Base-by-base conservation (phyloP, 2,113 vertebrate genomes). In the Nesoenas mayeri region DNA sequence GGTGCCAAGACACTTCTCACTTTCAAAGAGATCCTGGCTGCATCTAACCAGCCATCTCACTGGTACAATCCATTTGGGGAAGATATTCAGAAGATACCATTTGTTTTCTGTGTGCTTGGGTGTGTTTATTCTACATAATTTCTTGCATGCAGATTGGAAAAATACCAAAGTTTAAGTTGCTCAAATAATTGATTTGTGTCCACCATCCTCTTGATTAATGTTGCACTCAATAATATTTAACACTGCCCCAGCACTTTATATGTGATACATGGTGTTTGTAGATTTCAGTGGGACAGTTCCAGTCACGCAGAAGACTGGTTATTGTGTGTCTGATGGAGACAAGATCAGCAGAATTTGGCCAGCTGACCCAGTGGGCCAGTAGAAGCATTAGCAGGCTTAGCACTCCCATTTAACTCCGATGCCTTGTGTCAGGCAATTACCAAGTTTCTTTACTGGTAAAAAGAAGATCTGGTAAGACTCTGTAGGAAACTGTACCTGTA, bases 401-500 rank as follows among this genome's bases (percentile, higher is more conserved):
- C 5, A 5, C 13, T 64, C 32, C 21, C 9, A 10, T 13, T 13
- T 34, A 11, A 19, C 61, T n/a, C 51, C 15, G 10, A 62, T 57
- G 40, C 40, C 40, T 50, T 50, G 4, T 0, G 1, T 26, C 17
- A 32, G 57, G 26, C 57, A 57, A 29, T 8, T 28, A 9, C 14
- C 0, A 1, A 10, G 24, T 64, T 67, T 9, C 58, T 34, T 66
- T 44, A 34, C 38, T 20, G 36, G 36, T 36, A 36, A 36, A 36
- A 36, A 36, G 36, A 36, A 36, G 15, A 19, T 32, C 36, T 65
- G 28, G 32, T 58, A 42, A 36, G 42, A 28, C 73, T 12, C 10
- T 9, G 31, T 6, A 5, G 32, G 40, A 71, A 42, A 2, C 25
- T 62, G 13, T 10, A 15, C 4, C 0, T 9, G 26, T 53, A 9